phyloP scores from a whole-genome alignment of 2,888 invertebrate species.

The Cryptops parisi region DNA sequence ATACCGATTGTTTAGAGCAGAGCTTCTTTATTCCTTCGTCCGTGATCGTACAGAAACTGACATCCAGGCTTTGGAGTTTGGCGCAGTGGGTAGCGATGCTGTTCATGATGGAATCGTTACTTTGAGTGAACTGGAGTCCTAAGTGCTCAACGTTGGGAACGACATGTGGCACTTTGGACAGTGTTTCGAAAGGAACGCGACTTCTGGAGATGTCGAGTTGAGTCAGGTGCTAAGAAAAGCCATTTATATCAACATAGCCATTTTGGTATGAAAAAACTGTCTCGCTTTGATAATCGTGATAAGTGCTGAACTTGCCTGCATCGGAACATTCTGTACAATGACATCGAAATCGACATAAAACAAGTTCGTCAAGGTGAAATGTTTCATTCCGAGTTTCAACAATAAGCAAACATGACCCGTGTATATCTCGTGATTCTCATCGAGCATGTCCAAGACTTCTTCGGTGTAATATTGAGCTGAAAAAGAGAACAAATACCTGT shows the following conservation, averaged over 20 bases:
- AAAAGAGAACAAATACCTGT: not conserved
- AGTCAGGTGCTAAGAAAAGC: too few relatives aligned
- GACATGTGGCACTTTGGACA: not conserved
- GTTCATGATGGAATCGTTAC: not conserved
- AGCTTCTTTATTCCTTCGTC: not conserved
- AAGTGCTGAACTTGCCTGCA: too few relatives aligned
- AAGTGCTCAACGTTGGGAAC: not conserved
- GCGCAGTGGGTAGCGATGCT: not conserved
- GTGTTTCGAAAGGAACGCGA: not conserved
- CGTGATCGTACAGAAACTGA: constrained; percentile 4
- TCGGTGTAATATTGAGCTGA: not conserved
- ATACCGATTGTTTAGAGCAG: not conserved
- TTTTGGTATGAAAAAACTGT: too few relatives aligned
- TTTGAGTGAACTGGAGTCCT: not conserved
- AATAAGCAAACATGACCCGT: not conserved
- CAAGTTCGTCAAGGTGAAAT: not conserved
- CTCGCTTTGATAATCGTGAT: too few relatives aligned
- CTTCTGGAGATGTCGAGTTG: not conserved
- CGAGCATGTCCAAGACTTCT: not conserved
- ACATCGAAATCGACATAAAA: not conserved
- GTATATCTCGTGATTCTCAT: not conserved
- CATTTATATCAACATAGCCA: too few relatives aligned
- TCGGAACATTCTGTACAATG: too few relatives aligned
- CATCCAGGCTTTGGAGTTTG: not conserved
- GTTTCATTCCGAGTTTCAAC: not conserved